Percentiles rank a stretch among this genome's conserved stretches.
These are phyloP conservation scores for Augochlora pura DNA, from an alignment of 1,140 invertebrate genomes.

Conservation along the genomic window DNA sequence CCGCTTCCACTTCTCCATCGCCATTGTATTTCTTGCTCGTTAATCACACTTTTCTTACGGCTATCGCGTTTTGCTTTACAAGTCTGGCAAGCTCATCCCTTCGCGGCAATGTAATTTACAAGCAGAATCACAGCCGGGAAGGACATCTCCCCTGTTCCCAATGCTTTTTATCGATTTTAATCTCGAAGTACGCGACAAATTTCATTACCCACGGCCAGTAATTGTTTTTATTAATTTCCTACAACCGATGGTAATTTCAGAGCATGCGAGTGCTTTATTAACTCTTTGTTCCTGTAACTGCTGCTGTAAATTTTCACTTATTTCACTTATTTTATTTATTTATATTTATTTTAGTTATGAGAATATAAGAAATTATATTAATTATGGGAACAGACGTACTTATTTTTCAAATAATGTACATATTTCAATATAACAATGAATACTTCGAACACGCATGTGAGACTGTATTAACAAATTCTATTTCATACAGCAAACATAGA, in stretches of 20 bases:
- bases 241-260: neutral
- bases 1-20: slow-evolving; percentile 6
- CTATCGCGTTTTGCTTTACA: slow-evolving; percentile 8
- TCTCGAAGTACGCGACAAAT: neutral
- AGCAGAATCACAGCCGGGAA: neutral
- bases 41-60: slow-evolving; percentile 42
- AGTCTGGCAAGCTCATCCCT: neutral
- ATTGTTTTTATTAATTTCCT: neutral
- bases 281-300: too few relatives aligned
- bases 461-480: too few relatives aligned
- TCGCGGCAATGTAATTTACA: slow-evolving; percentile 13
- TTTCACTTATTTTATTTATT: too few relatives aligned
- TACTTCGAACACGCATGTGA: too few relatives aligned
- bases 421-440: too few relatives aligned
- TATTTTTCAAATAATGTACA: too few relatives aligned
- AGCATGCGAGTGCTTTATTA: neutral
- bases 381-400: too few relatives aligned
- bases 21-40: slow-evolving; percentile 23
- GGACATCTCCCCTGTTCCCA: neutral
- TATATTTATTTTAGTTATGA: too few relatives aligned
- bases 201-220: neutral
- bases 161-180: neutral
- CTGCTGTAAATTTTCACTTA: too few relatives aligned
- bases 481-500: too few relatives aligned
- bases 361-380: too few relatives aligned